phyloP scores from a whole-genome alignment of 2,888 invertebrate species.

The Coenonympha arcania region DNA sequence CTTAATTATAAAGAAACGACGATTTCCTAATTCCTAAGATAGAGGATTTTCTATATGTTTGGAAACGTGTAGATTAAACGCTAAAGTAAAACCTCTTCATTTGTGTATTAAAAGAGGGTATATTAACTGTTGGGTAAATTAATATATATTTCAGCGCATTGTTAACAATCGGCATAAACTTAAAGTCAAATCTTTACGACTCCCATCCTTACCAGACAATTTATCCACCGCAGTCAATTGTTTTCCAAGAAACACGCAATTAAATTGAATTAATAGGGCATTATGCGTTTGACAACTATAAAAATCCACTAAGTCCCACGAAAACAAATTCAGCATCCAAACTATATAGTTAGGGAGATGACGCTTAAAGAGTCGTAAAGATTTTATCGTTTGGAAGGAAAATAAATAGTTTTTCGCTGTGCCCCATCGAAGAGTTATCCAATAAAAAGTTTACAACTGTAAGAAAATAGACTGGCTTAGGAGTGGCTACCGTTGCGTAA shows the following conservation, averaged over 20 bases:
- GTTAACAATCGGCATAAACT: conserved; percentile 31
- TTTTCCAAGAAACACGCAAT: conserved; percentile 38
- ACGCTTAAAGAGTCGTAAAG: conserved; percentile 67
- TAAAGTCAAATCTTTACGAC: conserved; percentile 45
- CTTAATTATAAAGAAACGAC: too few species aligned
- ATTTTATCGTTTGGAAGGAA: conserved; percentile 57
- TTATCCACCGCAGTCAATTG: conserved; percentile 52
- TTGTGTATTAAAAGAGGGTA: too few species aligned
- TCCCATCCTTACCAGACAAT: conserved; percentile 29
- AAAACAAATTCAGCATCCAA: conserved; percentile 28
- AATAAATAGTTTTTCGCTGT: conserved; percentile 65
- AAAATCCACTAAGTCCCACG: conserved; percentile 31
- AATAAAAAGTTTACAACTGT: conserved; percentile 60
- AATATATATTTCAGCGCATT: conserved; percentile 21
- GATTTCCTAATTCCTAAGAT: too few species aligned
- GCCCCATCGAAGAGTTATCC: conserved; percentile 55
- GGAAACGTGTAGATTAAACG: too few species aligned
- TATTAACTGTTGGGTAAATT: too few species aligned
- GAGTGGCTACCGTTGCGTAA: conserved; percentile 35
- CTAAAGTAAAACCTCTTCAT: too few species aligned
- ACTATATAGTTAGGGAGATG: conserved; percentile 39
- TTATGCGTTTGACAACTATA: conserved; percentile 34
- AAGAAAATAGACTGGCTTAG: conserved; percentile 48
- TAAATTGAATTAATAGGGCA: conserved; percentile 29
- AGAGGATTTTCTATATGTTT: too few species aligned